Percentiles rank a stretch among this genome's conserved stretches.
These are phyloP conservation scores for Diadegma fenestrale DNA, from an alignment of 2,888 invertebrate genomes.

Conservation along the genomic window DNA sequence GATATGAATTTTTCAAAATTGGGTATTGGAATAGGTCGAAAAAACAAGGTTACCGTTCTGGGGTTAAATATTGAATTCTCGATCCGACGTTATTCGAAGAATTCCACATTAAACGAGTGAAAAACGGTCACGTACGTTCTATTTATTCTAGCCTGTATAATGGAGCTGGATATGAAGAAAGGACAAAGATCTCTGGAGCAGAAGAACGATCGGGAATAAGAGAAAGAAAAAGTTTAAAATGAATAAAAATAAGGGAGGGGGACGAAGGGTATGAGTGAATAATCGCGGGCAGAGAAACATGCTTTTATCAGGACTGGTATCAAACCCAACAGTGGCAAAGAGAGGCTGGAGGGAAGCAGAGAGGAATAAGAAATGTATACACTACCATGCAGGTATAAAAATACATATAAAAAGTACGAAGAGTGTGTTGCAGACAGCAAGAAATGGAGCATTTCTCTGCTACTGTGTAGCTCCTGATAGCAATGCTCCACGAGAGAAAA, in stretches of 20 bases:
- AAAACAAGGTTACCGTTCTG: too few relatives aligned
- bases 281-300: constrained; percentile 56
- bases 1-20: too few relatives aligned
- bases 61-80: not conserved
- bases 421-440: constrained; percentile 31
- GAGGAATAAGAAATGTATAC: not conserved
- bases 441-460: constrained; percentile 58
- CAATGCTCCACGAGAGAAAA: constrained; percentile 31
- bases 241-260: not conserved
- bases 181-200: not conserved
- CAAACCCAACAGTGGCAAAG: constrained; percentile 13
- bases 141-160: not conserved
- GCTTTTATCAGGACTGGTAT: constrained; percentile 52
- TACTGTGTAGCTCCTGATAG: constrained; percentile 48
- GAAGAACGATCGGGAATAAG: not conserved
- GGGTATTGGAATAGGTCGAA: too few relatives aligned
- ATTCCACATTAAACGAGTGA: too few relatives aligned
- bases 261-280: constrained; percentile 55
- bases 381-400: not conserved
- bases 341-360: constrained; percentile 2
- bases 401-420: not conserved
- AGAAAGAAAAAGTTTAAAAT: constrained; percentile 9
- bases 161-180: constrained; percentile 14
- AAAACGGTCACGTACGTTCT: not conserved
- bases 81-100: not conserved